Conservation (phyloP, 2,797 vertebrate genomes). For the Coendou prehensilis region DNA sequence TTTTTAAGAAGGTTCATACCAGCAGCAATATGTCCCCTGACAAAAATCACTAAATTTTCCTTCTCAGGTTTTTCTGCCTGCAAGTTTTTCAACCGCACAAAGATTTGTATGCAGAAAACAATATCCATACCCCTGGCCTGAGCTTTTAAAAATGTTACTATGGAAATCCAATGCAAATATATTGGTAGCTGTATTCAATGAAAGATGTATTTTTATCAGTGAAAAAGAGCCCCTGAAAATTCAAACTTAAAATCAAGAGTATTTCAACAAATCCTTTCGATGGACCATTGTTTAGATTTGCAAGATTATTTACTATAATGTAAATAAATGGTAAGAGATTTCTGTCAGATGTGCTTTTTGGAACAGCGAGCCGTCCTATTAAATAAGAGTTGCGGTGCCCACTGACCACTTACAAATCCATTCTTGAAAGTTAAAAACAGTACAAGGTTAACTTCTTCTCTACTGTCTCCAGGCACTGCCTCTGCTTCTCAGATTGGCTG, state of each 20-base stretch:
- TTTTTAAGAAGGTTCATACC: background rate
- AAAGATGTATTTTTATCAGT: background rate
- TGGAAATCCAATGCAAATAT: background rate
- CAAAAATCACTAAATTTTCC: background rate
- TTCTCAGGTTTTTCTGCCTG: background rate
- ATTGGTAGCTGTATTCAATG: background rate
- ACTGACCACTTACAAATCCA: background rate
- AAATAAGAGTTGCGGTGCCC: background rate
- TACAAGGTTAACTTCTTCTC: background rate
- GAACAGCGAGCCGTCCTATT: background rate
- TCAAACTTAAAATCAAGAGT: constrained; percentile 40
- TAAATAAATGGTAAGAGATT: background rate
- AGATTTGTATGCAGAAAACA: background rate
- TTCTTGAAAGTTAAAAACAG: background rate
- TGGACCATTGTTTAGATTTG: background rate
- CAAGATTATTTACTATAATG: background rate
- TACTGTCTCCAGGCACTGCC: background rate
- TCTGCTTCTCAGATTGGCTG: background rate
- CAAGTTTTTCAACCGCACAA: background rate
- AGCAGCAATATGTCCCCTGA: background rate
- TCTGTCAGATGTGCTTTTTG: background rate
- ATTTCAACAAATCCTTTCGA: background rate
- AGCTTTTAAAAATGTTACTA: background rate
- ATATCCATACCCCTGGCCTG: background rate
- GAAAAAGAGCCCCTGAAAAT: constrained; percentile 16